Base-by-base conservation (phyloP, 2,888 invertebrate species). In the Chironomus tentans region DNA sequence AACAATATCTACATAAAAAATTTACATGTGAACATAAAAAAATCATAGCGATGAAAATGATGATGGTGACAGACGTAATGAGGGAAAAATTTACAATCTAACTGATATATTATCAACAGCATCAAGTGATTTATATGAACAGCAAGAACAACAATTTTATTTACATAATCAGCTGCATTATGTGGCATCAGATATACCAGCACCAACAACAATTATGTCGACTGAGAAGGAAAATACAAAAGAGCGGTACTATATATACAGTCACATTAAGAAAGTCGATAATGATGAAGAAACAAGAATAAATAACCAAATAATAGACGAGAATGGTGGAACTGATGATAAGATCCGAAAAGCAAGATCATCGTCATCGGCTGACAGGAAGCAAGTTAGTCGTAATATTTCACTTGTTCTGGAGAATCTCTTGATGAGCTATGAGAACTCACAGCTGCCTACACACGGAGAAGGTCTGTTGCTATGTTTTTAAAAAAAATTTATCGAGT, bases 381-480 rank as follows among this genome's bases (percentile, higher is more conserved):
- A 74, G 22, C 65, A 68, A 68, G 68, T 94, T 13, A 93, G 93
- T 76, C 91, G 89, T 80, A 95, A 95, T 81, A 95, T 95, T 78
- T 93, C 94, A 0, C 87, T 90, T 81, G 90, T 95, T 4, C 84
- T 95, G 79, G 95, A 95, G 81, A 94, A 94, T 82, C 87, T 95
- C 56, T 86, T 95, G 79, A 93, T 94, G 84, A 92, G 94, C 83
- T 95, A 95, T 82, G 95, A 95, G 82, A 93, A 92, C 82, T 94
- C 93, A 24, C 94, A 94, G 81, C 85, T 94, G 78, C 95, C 95
- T 4, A 93, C 93, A n/a, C 93, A 94, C 81, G 93, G 92, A 65
- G 90, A 91, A 88, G 94, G 94, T 93, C 62, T 38, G 47, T 69
- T 46, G 10, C 22, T 69, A 38, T 10, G 38, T 38, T 38, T 13